Evolutionary conservation across 2,888 invertebrate genomes (phyloP).

Genomic region (Polydrusus cervinus): DNA sequence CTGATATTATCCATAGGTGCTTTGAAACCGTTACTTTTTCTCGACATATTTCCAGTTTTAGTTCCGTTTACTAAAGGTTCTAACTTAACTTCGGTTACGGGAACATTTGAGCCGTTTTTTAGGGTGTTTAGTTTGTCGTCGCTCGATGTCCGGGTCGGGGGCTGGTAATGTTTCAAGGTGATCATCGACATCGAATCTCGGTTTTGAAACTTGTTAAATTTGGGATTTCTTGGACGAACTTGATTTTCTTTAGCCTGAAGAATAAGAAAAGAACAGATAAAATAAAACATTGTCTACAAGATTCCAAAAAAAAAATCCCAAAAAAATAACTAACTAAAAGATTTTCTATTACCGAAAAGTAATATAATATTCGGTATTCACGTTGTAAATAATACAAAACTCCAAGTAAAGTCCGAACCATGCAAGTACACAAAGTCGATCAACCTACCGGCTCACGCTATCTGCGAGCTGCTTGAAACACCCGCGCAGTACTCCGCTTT

Average conservation of each 20-base stretch:
- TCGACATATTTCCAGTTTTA: slow-evolving; percentile 7
- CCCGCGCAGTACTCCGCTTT: no score
- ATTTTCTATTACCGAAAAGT: no score
- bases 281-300: neutral
- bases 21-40: slow-evolving; percentile 68
- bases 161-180: slow-evolving; percentile 49
- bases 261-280: neutral
- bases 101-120: slow-evolving; percentile 63
- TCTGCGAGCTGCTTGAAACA: no score
- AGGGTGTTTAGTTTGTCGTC: slow-evolving; percentile 23
- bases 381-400: no score
- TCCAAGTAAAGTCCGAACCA: no score
- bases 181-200: slow-evolving; percentile 59
- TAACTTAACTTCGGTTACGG: slow-evolving; percentile 68
- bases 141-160: slow-evolving; percentile 46
- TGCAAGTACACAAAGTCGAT: no score
- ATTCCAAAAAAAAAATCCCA: no score
- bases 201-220: slow-evolving; percentile 56
- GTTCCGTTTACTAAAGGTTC: slow-evolving; percentile 57
- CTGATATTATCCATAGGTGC: slow-evolving; percentile 75
- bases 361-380: no score
- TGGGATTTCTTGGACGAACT: slow-evolving; percentile 57
- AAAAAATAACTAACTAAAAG: no score
- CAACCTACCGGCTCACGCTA: no score
- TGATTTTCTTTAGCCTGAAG: slow-evolving; percentile 59